Base-by-base conservation (phyloP, 2,888 invertebrate species). In the Napeogenes sylphis region DNA sequence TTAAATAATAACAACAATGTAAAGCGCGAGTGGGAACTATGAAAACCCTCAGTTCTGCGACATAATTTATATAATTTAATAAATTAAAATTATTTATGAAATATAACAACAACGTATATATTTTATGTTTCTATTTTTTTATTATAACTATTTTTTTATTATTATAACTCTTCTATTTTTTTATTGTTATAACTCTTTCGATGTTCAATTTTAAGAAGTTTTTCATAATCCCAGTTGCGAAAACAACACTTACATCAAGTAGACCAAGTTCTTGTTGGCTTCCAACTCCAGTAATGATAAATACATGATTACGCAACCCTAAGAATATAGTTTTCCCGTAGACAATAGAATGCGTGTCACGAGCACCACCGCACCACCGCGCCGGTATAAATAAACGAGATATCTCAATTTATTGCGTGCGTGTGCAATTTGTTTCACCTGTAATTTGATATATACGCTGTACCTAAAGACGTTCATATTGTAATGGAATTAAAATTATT, bases 351-450 rank as follows among this genome's bases (percentile, higher is more conserved):
- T 77, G 77, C 81, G 62, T 71, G 78, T 79, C 84, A 83, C 80
- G 80, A 70, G 69, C 78, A 74, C 61, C 68, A 77, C 75, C 21
- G 1, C 21, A 21, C 21, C 21, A 21, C 1, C 21, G 21, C 21
- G 1, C 21, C 75, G 77, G 78, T 82, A 83, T 71, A 70, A 81
- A 84, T 84, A 85, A 83, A 80, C 81, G 30, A 82, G 74, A 75
- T 74, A 79, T 80, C 78, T 70, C 78, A 62, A 75, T 79, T 83
- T 82, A 86, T 83, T 78, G 82, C 78, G 70, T 71, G 75, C 76
- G 75, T 74, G 74, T 75, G 78, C 81, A 79, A 83, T 84, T 84
- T 81, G 79, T 80, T 81, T 82, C 79, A 84, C 83, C 81, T 85
- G 83, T 81, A 85, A 82, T 83, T 82, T 87, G 84, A 86, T 83